Evolutionary conservation across 1,140 invertebrate genomes (phyloP).

Genomic region (Vollenhovia emeryi): DNA sequence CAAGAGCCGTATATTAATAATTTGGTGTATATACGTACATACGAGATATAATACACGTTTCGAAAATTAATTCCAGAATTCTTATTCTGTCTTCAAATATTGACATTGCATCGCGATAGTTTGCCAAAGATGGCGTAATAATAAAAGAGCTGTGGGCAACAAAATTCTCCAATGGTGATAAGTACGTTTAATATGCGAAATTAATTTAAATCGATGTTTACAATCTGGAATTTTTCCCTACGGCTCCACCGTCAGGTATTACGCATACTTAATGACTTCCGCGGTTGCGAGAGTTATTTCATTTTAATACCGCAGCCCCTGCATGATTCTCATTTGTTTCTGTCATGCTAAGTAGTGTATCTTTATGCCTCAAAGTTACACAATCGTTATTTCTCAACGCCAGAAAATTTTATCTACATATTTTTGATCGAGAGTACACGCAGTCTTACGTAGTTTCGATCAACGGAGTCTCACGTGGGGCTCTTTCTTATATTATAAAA

Average conservation of each 20-base stretch:
- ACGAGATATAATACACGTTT: too few species aligned
- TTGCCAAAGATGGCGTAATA: not conserved
- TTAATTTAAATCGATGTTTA: slow-evolving; percentile 56
- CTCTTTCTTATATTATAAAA: not conserved
- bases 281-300: slow-evolving; percentile 35
- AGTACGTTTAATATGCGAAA: slow-evolving; percentile 15
- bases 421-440: not conserved
- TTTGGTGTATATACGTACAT: not conserved
- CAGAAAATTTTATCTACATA: slow-evolving; percentile 21
- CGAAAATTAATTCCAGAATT: not conserved
- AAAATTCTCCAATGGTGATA: not conserved
- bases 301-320: slow-evolving; percentile 22
- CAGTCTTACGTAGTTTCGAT: not conserved
- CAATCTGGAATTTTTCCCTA: slow-evolving; percentile 42
- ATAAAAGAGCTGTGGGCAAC: not conserved
- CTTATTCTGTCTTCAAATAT: not conserved
- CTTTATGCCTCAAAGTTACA: slow-evolving; percentile 22
- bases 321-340: slow-evolving; percentile 46
- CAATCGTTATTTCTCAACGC: slow-evolving; percentile 24
- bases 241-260: not conserved
- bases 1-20: slow-evolving; percentile 30
- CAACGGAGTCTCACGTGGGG: not conserved
- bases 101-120: not conserved
- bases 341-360: slow-evolving; percentile 32
- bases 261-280: slow-evolving; percentile 46